A percentile compares a stretch with the other conserved stretches of the same genome.
phyloP scores from a whole-genome alignment of 2,888 invertebrate species.

The Xanthorhoe spadicearia region DNA sequence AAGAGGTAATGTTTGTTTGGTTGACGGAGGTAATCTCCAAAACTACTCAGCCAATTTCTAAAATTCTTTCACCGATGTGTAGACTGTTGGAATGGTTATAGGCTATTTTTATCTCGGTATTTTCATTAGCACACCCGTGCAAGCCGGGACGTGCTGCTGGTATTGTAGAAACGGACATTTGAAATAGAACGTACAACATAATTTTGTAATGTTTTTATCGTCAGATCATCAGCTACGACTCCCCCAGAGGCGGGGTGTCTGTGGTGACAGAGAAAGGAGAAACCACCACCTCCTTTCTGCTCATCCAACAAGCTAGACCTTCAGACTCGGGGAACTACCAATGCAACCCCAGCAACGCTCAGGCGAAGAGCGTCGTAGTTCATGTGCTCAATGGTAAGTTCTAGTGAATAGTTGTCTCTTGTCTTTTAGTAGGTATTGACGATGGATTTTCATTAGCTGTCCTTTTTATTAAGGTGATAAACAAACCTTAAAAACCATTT shows the following conservation, averaged over 20 bases:
- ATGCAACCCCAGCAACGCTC: slow-evolving; percentile 97
- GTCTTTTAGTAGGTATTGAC: neutral
- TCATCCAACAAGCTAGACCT: slow-evolving; percentile 94
- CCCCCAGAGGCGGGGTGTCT: slow-evolving; percentile 94
- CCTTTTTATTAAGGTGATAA: neutral
- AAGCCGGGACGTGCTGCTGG: too few species aligned
- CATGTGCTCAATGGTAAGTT: slow-evolving; percentile 96
- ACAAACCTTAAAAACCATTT: too few species aligned
- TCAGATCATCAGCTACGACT: slow-evolving; percentile 97
- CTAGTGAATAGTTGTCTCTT: neutral
- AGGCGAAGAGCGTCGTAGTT: slow-evolving; percentile 94
- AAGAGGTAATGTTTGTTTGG: too few species aligned
- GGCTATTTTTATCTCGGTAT: too few species aligned
- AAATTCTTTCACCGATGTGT: too few species aligned
- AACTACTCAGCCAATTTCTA: too few species aligned
- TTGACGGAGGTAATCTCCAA: too few species aligned
- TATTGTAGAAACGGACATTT: too few species aligned
- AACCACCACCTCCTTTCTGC: slow-evolving; percentile 94
- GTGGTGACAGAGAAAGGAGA: slow-evolving; percentile 96
- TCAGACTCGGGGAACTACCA: slow-evolving; percentile 96
- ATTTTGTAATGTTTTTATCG: slow-evolving; percentile 1
- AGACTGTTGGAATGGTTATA: too few species aligned
- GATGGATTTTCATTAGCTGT: neutral
- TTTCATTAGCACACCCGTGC: too few species aligned
- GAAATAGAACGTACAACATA: too few species aligned